Base-by-base conservation (phyloP, 2,113 vertebrate species). In the Centrocercus urophasianus region DNA sequence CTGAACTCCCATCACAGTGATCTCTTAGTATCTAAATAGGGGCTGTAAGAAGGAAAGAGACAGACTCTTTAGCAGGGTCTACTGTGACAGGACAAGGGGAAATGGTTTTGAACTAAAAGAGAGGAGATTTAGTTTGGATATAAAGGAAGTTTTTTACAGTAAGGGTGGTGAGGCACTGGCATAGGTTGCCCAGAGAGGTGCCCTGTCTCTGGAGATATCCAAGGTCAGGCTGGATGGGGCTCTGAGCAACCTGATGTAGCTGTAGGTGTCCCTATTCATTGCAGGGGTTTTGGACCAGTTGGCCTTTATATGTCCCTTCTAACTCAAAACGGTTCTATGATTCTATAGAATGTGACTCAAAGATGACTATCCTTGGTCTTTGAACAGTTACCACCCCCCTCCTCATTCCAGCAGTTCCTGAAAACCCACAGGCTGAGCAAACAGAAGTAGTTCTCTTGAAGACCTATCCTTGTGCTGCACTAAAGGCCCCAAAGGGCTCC, bases 401-500 rank as follows among this genome's bases (percentile, higher is more conserved):
- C 28, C 42, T 50, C 13, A 11, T 13, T 27, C 20, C 76, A 65
- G 34, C 60, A 82, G 42, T 13, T 52, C 27, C 61, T 3, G 2
- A 20, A 72, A 77, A 59, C 27, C 12, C 30, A 69, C 25, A 64
- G 25, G 18, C 13, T 43, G 30, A 59, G 70, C 21, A 80, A 66
- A 75, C 6, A 30, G 63, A 28, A 74, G 28, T 42, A 36, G 13
- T 8, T 32, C 18, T 70, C 34, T 45, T 27, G 17, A 70, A 65
- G 34, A 61, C 28, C 21, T 11, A 10, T 15, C n/a, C 9, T 50
- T n/a, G 38, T 54, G 30, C 61, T 56, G 13, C 30, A 82, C 38
- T 0, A 0, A 69, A 60, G 76, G n/a, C 34, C 21, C 13, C 70
- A 60, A 4, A 1, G 2, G 78, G 56, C 34, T 45, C 30, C 20